Evolutionary conservation across 1,140 invertebrate species (phyloP), one percentile per base, ranked within the genome.

Genomic region (Eumaeus atala): DNA sequence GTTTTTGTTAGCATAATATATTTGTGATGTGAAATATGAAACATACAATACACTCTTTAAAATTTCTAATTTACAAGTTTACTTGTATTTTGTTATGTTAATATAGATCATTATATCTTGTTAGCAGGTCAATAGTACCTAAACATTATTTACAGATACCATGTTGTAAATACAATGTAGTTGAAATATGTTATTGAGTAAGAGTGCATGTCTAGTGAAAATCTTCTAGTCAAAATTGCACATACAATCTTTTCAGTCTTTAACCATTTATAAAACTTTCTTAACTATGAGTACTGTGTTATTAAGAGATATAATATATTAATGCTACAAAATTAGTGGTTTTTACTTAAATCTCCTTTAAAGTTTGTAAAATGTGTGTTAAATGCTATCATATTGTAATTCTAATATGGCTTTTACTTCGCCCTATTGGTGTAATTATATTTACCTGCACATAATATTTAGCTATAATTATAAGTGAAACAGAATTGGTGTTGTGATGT

Each of bases 401-500:
- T 5, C 40, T 42, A 42, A 12, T 42, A 12, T 37, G 9, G 35
- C 35, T 37, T 28, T 37, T 37, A 37, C 35, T 37, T 3, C n/a
- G 11, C 35, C 35, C 9, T 37, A 10, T 37, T 37, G 35, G 35
- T 37, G 35, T 37, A 10, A 37, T 37, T 10, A 37, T n/a, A 37
- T n/a, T 28, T 28, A 28, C 2, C 21, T 28, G 6, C 21, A 28
- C 18, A 11, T 10, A 48, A n/a, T n/a, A 48, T 48, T 33, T 48
- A 48, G 28, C 12, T 11, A 47, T 47, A 47, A 36, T 57, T 51
- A 18, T 44, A 47, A 35, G 47, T 63, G 50, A 57, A 28, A 28
- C 21, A 3, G 2, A 59, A 59, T 69, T 52, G 62, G 64, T 67
- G 67, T 69, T 57, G 67, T 67, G 64, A 71, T 59, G 67, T 72